Evolutionary conservation across 2,113 vertebrate species (phyloP), one percentile per base, ranked within the genome.

Genomic region (Lathamus discolor): DNA sequence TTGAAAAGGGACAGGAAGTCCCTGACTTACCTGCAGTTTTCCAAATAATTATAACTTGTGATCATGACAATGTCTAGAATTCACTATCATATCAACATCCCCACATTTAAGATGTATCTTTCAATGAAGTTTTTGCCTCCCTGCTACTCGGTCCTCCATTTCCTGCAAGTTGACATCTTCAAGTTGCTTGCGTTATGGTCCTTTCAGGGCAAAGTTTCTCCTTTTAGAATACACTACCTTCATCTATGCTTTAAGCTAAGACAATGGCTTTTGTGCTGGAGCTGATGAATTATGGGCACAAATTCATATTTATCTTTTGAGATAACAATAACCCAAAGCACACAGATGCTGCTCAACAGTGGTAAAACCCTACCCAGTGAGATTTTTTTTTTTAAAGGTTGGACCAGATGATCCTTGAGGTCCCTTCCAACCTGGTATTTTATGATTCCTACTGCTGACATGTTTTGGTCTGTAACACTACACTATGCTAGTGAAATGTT

Each of bases 401-500:
- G 55, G 20, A n/a, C 33, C 20, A 59, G 33, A 59, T 35, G 57
- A 59, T 24, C 33, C 33, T 59, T 35, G 57, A 59, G 13, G 57
- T 35, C 57, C 57, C 57, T 59, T 35, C 33, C 57, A 59, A 35
- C 13, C 22, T 24, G 33, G 4, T 35, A 59, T 59, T 59, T 35
- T 35, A 59, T 59, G 33, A 35, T 59, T 59, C 57, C 5, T 44
- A 69, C 39, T 43, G 70, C 57, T 88, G 91, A 54, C 0, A 16
- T 3, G 1, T 28, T 16, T 16, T 33, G 17, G 28, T 35, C 31
- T 44, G 62, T 63, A 72, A 37, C 5, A 16, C 19, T 5, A 22
- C 3, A 31, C 25, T 52, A 48, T 86, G 23, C 25, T 61, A 51
- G 6, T 10, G 33, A 27, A 73, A 72, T 0, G 0, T 2, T 37